Evolutionary conservation across 2,113 vertebrate species (phyloP), one percentile per base, ranked within the genome.

Genomic region (Butorides virescens): DNA sequence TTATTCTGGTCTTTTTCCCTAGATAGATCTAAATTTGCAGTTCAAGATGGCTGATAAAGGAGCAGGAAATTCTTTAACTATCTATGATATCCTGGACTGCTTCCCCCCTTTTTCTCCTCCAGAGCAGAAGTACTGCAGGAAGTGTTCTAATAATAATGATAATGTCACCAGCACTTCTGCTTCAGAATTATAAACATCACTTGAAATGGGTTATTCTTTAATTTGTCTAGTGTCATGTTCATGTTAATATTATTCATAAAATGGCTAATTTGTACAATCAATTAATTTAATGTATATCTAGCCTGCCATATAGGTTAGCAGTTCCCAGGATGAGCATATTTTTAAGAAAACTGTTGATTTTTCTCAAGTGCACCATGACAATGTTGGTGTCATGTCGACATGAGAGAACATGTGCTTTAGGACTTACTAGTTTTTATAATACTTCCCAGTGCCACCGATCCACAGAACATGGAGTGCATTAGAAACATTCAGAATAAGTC

Each of bases 91-190:
- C 8, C 17, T 52, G 34, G 30, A 72, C 36, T 72, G 18, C 46
- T 89, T 89, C 39, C 10, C 18, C 10, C 8, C 20, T 27, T 90
- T 78, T 67, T 13, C 56, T 25, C 34, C 66, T 96, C 65, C 74
- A 92, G 61, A 90, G 67, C 25, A 96, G 67, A 91, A 96, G n/a
- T 77, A 83, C 61, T 89, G 36, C 47, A 95, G 65, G 16, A 89
- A 89, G 22, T 37, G 34, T 65, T 81, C 59, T 66, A 75, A 79
- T 73, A 92, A 94, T 81, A 81, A 91, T 39, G 77, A 37, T 52
- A 83, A 72, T 58, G 19, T 66, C 58, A 78, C 68, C 36, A 78
- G 68, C 49, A 67, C n/a, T 90, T 95, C 66, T 62, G n/a, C 27
- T 90, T 94, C 72, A 82, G 71, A 96, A 95, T 74, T 44, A 53